A percentile compares a stretch with the other conserved stretches of the same genome.
These are phyloP conservation scores for Sternarchorhynchus goeldii DNA, from an alignment of 2,797 vertebrate genomes.

Conservation along the genomic window DNA sequence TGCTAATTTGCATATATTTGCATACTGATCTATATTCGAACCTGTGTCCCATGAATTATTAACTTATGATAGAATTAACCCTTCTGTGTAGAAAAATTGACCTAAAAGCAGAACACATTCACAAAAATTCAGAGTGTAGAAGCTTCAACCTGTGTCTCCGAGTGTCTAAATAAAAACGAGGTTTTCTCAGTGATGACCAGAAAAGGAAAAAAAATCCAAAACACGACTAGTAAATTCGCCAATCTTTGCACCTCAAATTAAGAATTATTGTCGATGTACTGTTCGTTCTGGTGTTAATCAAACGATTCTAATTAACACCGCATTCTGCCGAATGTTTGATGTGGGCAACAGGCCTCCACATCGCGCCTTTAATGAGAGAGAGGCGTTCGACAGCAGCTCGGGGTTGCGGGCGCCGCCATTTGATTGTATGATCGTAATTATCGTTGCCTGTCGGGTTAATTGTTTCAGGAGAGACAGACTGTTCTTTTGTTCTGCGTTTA, in stretches of 20 bases:
- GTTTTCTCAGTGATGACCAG: not conserved
- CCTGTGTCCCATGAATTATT: slow-evolving; percentile 12
- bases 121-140: not conserved
- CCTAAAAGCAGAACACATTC: no score
- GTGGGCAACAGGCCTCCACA: slow-evolving; percentile 27
- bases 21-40: slow-evolving; percentile 20
- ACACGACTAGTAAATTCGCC: slow-evolving; percentile 11
- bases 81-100: no score
- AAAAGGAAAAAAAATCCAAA: not conserved
- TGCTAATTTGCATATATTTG: slow-evolving; percentile 18
- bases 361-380: slow-evolving; percentile 39
- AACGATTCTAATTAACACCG: slow-evolving; percentile 49
- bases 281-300: slow-evolving; percentile 43
- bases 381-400: not conserved
- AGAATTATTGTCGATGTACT: slow-evolving; percentile 34
- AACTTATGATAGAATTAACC: not conserved
- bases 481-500: slow-evolving; percentile 34
- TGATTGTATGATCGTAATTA: slow-evolving; percentile 27
- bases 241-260: slow-evolving; percentile 45
- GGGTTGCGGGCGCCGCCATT: slow-evolving; percentile 10
- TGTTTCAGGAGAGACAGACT: slow-evolving; percentile 28
- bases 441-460: slow-evolving; percentile 33
- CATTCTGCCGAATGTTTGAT: slow-evolving; percentile 35
- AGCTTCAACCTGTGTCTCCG: not conserved
- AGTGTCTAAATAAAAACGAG: not conserved